Conservation (phyloP, 2,797 vertebrate genomes). For the Alca torda region DNA sequence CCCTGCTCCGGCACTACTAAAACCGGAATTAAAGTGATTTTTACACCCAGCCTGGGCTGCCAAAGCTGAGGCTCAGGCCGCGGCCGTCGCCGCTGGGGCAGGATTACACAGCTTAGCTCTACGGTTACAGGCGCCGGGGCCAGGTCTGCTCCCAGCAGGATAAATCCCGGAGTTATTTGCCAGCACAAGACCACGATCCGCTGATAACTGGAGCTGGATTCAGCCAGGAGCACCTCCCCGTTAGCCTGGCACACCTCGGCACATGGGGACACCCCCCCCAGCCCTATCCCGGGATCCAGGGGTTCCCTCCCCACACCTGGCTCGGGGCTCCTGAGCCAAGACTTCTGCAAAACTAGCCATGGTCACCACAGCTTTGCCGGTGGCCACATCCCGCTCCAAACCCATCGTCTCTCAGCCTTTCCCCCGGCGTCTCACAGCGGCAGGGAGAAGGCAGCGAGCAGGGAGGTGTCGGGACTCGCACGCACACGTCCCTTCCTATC, state of each 20-base stretch:
- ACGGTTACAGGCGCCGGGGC: neutral
- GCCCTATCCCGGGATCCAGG: accelerated
- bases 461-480: neutral
- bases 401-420: neutral
- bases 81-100: neutral
- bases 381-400: neutral
- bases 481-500: neutral
- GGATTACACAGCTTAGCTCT: slow-evolving; percentile 26
- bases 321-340: neutral
- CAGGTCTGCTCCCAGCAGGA: neutral
- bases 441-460: neutral
- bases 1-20: neutral
- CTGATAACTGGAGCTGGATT: neutral
- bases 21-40: neutral
- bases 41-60: neutral
- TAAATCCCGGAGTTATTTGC: neutral
- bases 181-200: neutral
- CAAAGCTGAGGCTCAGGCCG: neutral
- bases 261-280: accelerated
- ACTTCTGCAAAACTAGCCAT: accelerated
- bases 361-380: accelerated
- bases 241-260: no score
- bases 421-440: accelerated
- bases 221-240: neutral
- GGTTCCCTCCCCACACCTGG: accelerated